Evolutionary conservation across 2,113 vertebrate genomes (phyloP).

Genomic region (Nesoenas mayeri): DNA sequence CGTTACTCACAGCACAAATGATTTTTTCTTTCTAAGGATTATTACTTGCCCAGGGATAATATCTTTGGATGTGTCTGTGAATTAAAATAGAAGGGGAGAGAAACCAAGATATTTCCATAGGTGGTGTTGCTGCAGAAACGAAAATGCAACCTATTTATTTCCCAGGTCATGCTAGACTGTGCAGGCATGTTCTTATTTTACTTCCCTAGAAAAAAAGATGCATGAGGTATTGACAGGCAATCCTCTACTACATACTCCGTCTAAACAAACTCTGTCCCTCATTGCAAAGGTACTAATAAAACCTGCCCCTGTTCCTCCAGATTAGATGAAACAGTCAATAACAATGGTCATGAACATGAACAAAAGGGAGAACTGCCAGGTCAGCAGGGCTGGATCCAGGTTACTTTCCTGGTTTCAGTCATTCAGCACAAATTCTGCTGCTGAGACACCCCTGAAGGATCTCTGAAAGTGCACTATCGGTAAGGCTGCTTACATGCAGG

Average conservation of each 20-base stretch:
- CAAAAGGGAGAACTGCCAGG: not conserved
- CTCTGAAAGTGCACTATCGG: not conserved
- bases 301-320: not conserved
- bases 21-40: not conserved
- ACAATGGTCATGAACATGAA: not conserved
- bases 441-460: not conserved
- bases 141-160: not conserved
- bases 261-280: not conserved
- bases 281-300: not conserved
- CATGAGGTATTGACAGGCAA: not conserved
- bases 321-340: not conserved
- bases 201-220: not conserved
- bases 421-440: not conserved
- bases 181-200: not conserved
- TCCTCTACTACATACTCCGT: not conserved
- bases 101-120: not conserved
- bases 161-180: not conserved
- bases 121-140: not conserved
- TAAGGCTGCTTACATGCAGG: accelerated
- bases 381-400: not conserved
- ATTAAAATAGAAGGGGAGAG: not conserved
- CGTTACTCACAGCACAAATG: not conserved
- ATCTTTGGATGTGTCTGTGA: not conserved
- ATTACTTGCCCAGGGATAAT: not conserved
- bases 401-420: not conserved